phyloP scores from a whole-genome alignment of 2,888 invertebrate species.

The Dynastes tityus region DNA sequence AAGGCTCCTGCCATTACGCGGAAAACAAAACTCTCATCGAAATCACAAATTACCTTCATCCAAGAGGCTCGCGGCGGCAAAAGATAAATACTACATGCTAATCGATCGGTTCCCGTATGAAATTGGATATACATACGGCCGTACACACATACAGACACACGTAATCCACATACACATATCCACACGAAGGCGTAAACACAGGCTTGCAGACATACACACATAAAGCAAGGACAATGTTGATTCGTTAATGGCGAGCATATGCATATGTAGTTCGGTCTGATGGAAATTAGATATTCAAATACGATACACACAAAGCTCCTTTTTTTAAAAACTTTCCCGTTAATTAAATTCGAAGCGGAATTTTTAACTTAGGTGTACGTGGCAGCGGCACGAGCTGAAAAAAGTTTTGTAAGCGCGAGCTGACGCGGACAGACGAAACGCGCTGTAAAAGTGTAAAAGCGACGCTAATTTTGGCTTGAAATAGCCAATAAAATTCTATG shows the following conservation, averaged over 20 bases:
- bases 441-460: slow-evolving; percentile 22
- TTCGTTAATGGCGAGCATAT: slow-evolving; percentile 36
- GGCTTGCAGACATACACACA: neutral
- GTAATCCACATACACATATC: neutral
- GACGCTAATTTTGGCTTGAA: neutral
- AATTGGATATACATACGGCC: neutral
- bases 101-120: slow-evolving; percentile 14
- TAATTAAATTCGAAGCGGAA: slow-evolving; percentile 35
- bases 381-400: neutral
- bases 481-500: slow-evolving; percentile 15
- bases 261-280: slow-evolving; percentile 14
- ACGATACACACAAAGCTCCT: slow-evolving; percentile 16
- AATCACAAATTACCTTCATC: slow-evolving; percentile 7
- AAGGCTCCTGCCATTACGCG: neutral
- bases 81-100: slow-evolving; percentile 9
- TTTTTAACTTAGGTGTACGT: slow-evolving; percentile 17
- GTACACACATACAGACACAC: neutral
- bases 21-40: slow-evolving; percentile 22
- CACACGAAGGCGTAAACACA: no score
- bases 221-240: slow-evolving; percentile 27
- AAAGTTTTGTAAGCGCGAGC: neutral
- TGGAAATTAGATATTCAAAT: slow-evolving; percentile 38
- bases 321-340: slow-evolving; percentile 26
- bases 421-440: neutral
- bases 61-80: neutral